Percentiles rank a stretch among this genome's conserved stretches.
Conservation (phyloP, 2,888 invertebrate species). For the Meteorus cinctellus region DNA sequence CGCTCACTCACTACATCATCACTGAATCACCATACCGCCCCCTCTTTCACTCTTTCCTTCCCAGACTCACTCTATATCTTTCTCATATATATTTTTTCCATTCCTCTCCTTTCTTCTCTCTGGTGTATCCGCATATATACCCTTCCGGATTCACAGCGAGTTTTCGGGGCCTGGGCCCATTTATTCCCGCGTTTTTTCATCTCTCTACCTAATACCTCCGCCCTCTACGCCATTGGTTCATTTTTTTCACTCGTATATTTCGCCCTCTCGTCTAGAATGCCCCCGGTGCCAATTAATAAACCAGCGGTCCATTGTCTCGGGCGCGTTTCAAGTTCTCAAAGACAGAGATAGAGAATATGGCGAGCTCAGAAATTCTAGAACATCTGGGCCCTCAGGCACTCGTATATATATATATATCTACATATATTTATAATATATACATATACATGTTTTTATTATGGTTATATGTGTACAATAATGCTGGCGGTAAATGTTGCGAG, state of each 20-base stretch:
- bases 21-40: constrained; percentile 43
- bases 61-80: constrained; percentile 31
- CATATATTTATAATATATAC: background rate
- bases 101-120: constrained; percentile 12
- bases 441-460: background rate
- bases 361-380: constrained; percentile 27
- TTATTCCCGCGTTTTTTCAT: constrained; percentile 55
- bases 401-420: background rate
- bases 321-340: constrained; percentile 35
- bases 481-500: constrained; percentile 20
- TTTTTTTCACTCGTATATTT: constrained; percentile 3
- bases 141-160: constrained; percentile 52
- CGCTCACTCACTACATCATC: constrained; percentile 51
- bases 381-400: constrained; percentile 19
- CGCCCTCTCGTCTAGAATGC: constrained; percentile 37
- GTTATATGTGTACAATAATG: constrained; percentile 6
- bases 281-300: constrained; percentile 51
- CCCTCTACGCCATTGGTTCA: background rate
- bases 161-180: constrained; percentile 62
- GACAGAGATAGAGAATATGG: constrained; percentile 38
- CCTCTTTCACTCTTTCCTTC: constrained; percentile 41
- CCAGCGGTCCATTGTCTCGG: constrained; percentile 35
- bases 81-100: constrained; percentile 39
- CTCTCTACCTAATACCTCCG: constrained; percentile 41
- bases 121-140: constrained; percentile 19